These are phyloP conservation scores for Tetragnatha versicolor DNA, from an alignment of 1,140 invertebrate genomes.

Conservation along the genomic window DNA sequence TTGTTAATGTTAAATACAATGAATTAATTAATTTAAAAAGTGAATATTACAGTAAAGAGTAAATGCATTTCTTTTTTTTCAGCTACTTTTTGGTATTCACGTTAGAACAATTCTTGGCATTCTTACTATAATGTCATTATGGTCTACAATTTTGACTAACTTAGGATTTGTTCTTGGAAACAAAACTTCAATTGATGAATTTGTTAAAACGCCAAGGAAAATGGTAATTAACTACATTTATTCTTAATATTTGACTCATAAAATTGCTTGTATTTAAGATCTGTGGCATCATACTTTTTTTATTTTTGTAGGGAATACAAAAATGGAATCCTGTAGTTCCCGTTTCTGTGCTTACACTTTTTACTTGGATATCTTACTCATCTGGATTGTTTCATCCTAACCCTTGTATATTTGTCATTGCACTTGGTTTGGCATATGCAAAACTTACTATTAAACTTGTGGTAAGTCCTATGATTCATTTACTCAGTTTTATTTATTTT, in stretches of 20 bases:
- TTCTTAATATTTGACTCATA: too few relatives aligned
- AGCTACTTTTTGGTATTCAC: conserved; percentile 35
- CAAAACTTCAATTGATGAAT: conserved; percentile 49
- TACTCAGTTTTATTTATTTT: too few relatives aligned
- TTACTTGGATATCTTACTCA: conserved; percentile 23
- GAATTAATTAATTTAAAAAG: background rate
- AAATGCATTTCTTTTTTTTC: background rate
- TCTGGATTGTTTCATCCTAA: conserved; percentile 54
- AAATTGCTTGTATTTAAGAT: background rate
- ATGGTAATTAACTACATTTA: conserved; percentile 48
- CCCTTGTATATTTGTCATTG: conserved; percentile 48
- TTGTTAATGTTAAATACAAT: too few relatives aligned
- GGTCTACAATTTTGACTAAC: conserved; percentile 11
- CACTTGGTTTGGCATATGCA: conserved; percentile 57
- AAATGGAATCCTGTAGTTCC: conserved; percentile 54
- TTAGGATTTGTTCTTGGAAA: conserved; percentile 45
- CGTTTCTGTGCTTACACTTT: conserved; percentile 24
- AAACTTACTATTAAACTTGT: conserved; percentile 57
- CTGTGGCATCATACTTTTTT: background rate
- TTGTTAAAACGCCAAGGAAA: conserved; percentile 49
- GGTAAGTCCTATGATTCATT: too few relatives aligned
- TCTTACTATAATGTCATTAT: conserved; percentile 16
- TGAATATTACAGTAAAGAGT: background rate
- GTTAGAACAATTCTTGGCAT: conserved; percentile 20
- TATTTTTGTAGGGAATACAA: conserved; percentile 34